Base-by-base conservation (phyloP, 2,797 vertebrate genomes). In the Eulemur albifrons region DNA sequence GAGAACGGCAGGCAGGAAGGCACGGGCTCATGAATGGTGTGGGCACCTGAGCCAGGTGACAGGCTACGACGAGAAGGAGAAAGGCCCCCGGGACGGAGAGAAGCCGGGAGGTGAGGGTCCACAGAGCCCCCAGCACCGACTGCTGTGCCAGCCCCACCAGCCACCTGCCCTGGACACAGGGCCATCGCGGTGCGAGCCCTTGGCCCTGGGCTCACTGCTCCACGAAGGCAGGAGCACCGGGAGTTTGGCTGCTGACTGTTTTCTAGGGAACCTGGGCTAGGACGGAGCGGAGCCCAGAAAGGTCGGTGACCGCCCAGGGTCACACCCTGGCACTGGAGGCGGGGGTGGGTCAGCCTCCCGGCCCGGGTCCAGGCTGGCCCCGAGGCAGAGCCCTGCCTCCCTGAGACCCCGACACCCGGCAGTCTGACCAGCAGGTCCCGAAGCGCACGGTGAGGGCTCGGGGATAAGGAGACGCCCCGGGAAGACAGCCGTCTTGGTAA, bases 331-430 rank as follows among this genome's bases (percentile, higher is more conserved):
- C 67, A 14, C 65, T 15, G 7, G 27, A 23, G 7, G 25, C 4
- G 21, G 17, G 23, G 32, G 5, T 30, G 5, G 35, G 35, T 32
- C 18, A 12, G 75, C 63, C 38, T 76, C 30, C 50, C 2, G 7
- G 48, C 32, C 52, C 50, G 20, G 0, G 0, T 6, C 69, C n/a
- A 65, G 57, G n/a, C 35, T 17, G n/a, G 21, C 6, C 12, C 79
- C 9, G 0, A n/a, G 3, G 25, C 7, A 7, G 14, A 0, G 8
- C 25, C 10, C 75, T 65, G 4, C 25, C 38, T 8, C 18, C 67
- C 43, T 38, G 4, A 30, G 21, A 10, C 59, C 82, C 40, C 7
- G 0, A 8, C 5, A 0, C 23, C 48, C 12, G 0, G 15, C 0
- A 0, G 43, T 13, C 45, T 15, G 59, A 27, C 45, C 21, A 35